phyloP scores from a whole-genome alignment of 2,888 invertebrate genomes.

The Girardia tigrina region DNA sequence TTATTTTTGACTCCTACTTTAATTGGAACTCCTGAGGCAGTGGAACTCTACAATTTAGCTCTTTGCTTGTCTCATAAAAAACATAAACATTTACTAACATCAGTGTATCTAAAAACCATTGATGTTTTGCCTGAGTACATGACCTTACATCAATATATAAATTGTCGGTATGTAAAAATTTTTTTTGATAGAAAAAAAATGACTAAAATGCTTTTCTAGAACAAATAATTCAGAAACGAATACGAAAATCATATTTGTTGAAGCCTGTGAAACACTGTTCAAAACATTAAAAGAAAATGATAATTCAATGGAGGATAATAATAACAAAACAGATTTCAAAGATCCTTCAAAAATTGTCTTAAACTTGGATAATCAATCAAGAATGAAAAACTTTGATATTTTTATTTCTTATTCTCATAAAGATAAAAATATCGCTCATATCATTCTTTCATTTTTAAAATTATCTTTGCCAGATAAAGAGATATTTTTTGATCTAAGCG shows the following conservation, averaged over 20 bases:
- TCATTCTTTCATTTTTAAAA: conserved; percentile 39
- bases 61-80: not conserved
- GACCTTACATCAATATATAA: not conserved
- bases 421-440: conserved; percentile 40
- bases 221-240: not conserved
- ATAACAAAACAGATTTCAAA: not conserved
- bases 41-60: not conserved
- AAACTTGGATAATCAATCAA: not conserved
- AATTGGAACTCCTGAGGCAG: not conserved
- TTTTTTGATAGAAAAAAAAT: not conserved
- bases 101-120: not conserved
- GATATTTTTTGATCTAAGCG: conserved; percentile 45
- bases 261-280: not conserved
- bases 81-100: not conserved
- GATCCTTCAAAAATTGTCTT: not conserved
- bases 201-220: not conserved
- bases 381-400: conserved; percentile 39
- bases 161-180: not conserved
- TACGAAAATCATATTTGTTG: not conserved
- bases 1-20: not conserved
- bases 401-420: conserved; percentile 46
- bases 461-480: conserved; percentile 40
- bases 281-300: not conserved
- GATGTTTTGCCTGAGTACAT: not conserved
- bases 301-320: not conserved